These are phyloP conservation scores for Drosophila ironensis DNA, from an alignment of 1,140 invertebrate species.

Conservation along the genomic window DNA sequence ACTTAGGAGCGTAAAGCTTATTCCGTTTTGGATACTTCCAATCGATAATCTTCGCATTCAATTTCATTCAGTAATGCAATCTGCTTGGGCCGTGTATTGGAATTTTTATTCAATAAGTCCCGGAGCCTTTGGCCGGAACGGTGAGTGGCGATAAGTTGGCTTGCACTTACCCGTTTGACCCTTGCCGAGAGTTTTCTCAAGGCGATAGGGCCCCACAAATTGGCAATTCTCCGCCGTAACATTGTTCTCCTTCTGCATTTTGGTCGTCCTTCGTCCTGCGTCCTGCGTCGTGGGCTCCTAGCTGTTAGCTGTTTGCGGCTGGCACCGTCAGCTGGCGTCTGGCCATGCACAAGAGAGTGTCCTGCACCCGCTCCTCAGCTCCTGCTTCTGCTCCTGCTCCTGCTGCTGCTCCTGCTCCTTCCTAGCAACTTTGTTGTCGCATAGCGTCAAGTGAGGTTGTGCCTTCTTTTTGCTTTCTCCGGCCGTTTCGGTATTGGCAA, in stretches of 20 bases:
- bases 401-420: background rate
- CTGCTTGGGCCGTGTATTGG: too few species aligned
- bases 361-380: conserved; percentile 5
- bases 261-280: conserved; percentile 35
- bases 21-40: too few species aligned
- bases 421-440: conserved; percentile 60
- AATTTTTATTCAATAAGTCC: too few species aligned
- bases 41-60: too few species aligned
- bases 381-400: background rate
- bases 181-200: conserved; percentile 99
- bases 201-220: conserved; percentile 98
- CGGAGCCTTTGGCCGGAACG: too few species aligned
- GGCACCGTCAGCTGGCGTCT: conserved; percentile 54
- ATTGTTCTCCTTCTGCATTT: conserved; percentile 83
- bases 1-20: too few species aligned
- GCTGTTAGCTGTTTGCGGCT: conserved; percentile 59
- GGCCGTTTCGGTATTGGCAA: conserved; percentile 22
- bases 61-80: too few species aligned
- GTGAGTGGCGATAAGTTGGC: background rate
- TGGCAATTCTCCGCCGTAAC: conserved; percentile 90
- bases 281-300: conserved; percentile 11
- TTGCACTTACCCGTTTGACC: conserved; percentile 96
- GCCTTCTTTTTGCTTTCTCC: too few species aligned
- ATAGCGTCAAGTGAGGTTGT: conserved; percentile 45
- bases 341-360: conserved; percentile 52